Evolutionary conservation across 2,888 invertebrate species (phyloP), one percentile per base, ranked within the genome.

Genomic region (Ashinkailepas kermadecensis): DNA sequence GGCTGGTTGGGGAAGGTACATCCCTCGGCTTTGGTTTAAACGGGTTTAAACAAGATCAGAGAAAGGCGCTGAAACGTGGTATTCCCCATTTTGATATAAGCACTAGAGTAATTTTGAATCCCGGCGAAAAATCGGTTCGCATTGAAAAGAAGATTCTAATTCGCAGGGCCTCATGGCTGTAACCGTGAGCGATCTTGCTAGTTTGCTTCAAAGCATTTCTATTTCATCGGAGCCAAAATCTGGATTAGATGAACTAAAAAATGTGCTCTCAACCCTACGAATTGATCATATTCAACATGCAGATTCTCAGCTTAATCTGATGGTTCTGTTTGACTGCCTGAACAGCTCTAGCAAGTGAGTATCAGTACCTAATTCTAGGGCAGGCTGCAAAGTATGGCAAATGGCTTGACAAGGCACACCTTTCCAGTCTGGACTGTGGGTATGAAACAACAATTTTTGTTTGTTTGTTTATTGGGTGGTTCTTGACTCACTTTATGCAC

Each of bases 271-370:
- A 3, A 74, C 74, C 54, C 21, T 74, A 11, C 74, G 74, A 9
- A 54, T 74, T 8, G 74, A 74, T 54, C 54, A 74, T 18, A 74
- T 74, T 74, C 54, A 74, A 2, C 54, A 74, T 74, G 54, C 74
- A 25, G 54, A 54, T 7, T 39, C 18, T 21, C 23, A 74, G 18
- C 74, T 74, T 21, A 18, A 74, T 25, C 74, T 74, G 21, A 54
- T 2, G 54, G 18, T 74, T 18, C 74, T 74, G 8, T 74, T 74
- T 74, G 74, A 74, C 54, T 74, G 74, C 54, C 54, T 74, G 39
- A 74, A 74, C 10, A 74, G 74, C 74, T 74, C 74, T 1, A 74
- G 54, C 74, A 74, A 74, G 74, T 67, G 25, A 67, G 67, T 67
- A 62, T 18, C 39, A 39, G 39, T 39, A 39, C 39, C 39, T 39